A percentile compares a stretch with the other conserved stretches of the same genome.
These are phyloP conservation scores for Smutsia temminckii DNA, from an alignment of 2,797 vertebrate species.

Conservation along the genomic window DNA sequence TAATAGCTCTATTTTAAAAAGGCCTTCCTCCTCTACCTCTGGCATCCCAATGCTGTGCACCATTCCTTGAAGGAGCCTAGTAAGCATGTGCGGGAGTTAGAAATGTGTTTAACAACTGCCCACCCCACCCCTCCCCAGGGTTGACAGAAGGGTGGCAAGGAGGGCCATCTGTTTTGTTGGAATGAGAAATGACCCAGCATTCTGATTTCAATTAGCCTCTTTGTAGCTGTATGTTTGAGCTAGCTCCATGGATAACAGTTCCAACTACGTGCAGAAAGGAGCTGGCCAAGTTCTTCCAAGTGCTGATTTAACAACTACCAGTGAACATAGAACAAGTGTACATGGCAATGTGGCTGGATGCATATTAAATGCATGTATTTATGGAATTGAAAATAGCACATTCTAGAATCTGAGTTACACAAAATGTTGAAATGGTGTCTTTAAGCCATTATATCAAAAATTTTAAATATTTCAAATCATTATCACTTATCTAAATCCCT, in stretches of 20 bases:
- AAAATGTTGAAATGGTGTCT: not conserved
- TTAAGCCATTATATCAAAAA: not conserved
- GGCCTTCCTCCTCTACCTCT: not conserved
- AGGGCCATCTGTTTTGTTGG: constrained; percentile 76
- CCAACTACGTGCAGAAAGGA: constrained; percentile 47
- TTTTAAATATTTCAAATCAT: not conserved
- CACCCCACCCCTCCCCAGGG: not conserved
- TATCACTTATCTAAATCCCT: not conserved
- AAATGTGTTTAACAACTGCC: not conserved
- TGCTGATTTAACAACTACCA: constrained; percentile 62
- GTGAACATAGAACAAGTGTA: not conserved
- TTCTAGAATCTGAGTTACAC: constrained; percentile 42
- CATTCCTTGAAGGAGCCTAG: constrained; percentile 16
- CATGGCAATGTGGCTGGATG: constrained; percentile 4
- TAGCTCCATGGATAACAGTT: constrained; percentile 54
- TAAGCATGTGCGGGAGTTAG: constrained; percentile 56
- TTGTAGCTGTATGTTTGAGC: constrained; percentile 68
- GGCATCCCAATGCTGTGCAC: not conserved
- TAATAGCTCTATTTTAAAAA: not conserved
- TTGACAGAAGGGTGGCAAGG: constrained; percentile 58
- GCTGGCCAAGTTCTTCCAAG: constrained; percentile 53
- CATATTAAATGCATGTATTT: not conserved
- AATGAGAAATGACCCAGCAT: constrained; percentile 69
- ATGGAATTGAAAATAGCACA: not conserved
- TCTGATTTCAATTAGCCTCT: constrained; percentile 79